Evolutionary conservation across 2,113 vertebrate genomes (phyloP).

Genomic region (Varanus komodoensis): DNA sequence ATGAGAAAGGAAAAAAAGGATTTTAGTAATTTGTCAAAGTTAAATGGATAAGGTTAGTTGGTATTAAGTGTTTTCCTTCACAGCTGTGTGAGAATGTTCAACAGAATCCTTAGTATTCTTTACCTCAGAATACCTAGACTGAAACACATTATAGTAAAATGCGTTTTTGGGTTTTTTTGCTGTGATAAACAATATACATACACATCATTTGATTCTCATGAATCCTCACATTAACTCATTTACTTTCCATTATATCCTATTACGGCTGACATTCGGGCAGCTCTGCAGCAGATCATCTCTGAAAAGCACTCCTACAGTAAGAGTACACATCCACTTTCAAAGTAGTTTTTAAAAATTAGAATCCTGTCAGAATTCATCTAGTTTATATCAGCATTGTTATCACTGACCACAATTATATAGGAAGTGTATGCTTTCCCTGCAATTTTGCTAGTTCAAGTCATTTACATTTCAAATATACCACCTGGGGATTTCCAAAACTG

Average conservation of each 20-base stretch:
- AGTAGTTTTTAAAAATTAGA: neutral
- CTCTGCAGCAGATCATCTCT: neutral
- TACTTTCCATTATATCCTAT: neutral
- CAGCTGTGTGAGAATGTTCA: neutral
- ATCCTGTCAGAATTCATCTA: accelerated
- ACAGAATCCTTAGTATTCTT: neutral
- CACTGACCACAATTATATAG: accelerated
- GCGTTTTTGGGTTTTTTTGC: neutral
- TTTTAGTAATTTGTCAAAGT: neutral
- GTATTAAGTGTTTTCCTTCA: neutral
- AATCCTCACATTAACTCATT: constrained; percentile 11
- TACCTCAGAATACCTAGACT: neutral
- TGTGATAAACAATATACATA: neutral
- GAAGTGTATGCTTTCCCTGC: neutral
- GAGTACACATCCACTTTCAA: neutral
- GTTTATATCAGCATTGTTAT: accelerated
- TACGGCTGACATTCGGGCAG: neutral
- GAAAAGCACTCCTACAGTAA: neutral
- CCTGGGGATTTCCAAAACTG: accelerated
- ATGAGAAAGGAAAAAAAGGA: neutral
- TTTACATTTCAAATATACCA: neutral
- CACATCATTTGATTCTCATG: neutral
- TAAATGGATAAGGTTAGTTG: neutral
- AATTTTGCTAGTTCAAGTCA: neutral
- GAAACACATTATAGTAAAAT: neutral